phyloP scores from a whole-genome alignment of 2,797 vertebrate genomes.

The Enteromius anoplus region DNA sequence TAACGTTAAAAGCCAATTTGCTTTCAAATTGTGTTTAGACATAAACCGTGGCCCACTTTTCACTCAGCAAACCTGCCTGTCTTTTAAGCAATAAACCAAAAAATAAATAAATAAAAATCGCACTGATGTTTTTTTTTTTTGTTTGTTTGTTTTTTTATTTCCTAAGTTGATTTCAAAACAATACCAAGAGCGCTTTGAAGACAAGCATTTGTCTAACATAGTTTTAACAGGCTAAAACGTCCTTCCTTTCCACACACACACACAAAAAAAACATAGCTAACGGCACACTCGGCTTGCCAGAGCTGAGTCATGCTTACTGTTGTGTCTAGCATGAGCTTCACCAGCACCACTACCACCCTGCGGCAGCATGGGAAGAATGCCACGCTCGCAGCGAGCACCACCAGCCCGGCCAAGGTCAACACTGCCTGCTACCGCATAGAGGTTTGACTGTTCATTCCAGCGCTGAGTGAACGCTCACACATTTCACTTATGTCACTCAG shows the following conservation, averaged over 20 bases:
- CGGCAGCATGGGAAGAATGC: constrained; percentile 51
- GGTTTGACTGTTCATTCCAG: constrained; percentile 38
- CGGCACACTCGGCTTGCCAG: constrained; percentile 19
- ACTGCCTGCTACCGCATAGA: constrained; percentile 32
- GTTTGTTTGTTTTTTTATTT: neutral
- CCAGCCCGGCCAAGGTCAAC: constrained; percentile 46
- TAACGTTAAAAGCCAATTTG: constrained; percentile 38
- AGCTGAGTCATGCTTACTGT: constrained; percentile 45
- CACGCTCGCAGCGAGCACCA: constrained; percentile 36
- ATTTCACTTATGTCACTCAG: constrained; percentile 48
- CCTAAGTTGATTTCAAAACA: constrained; percentile 35
- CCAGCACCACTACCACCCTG: constrained; percentile 36
- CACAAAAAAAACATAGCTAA: neutral
- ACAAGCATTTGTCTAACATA: neutral
- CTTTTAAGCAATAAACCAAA: constrained; percentile 1
- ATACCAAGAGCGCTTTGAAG: neutral
- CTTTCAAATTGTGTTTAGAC: constrained; percentile 38
- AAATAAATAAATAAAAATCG: neutral
- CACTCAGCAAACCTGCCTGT: constrained; percentile 6
- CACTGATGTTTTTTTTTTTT: neutral
- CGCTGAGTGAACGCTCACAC: constrained; percentile 21
- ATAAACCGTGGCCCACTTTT: constrained; percentile 23
- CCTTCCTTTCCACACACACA: constrained; percentile 17
- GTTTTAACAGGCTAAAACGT: constrained; percentile 11
- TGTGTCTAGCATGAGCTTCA: constrained; percentile 19